phyloP scores from a whole-genome alignment of 2,888 invertebrate species.

The Syritta pipiens region DNA sequence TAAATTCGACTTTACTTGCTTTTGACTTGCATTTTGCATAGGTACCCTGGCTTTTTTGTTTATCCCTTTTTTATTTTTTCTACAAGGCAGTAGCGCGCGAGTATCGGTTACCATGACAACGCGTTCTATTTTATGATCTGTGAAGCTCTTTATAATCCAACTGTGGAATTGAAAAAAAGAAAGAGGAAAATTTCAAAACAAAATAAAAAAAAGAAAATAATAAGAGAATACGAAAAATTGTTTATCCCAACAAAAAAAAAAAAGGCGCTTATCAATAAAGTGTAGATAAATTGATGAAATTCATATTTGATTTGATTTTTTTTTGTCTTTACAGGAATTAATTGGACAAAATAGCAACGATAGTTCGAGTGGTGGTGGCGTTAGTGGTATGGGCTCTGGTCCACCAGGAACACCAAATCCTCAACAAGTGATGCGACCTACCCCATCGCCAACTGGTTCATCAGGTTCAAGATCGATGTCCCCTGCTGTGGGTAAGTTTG shows the following conservation, averaged over 20 bases:
- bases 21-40: no score
- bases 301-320: constrained; percentile 13
- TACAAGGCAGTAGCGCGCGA: no score
- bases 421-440: constrained; percentile 91
- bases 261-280: neutral
- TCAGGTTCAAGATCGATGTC: constrained; percentile 98
- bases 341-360: constrained; percentile 93
- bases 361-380: constrained; percentile 86
- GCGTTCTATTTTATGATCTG: no score
- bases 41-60: no score
- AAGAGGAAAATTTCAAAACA: no score
- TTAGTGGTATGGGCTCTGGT: constrained; percentile 84
- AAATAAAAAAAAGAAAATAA: neutral
- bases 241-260: neutral
- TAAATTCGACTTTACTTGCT: no score
- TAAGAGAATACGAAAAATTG: neutral
- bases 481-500: constrained; percentile 93
- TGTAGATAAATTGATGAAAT: neutral
- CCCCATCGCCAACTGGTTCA: constrained; percentile 95
- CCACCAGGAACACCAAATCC: constrained; percentile 83
- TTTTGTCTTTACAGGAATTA: constrained; percentile 88
- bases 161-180: no score
- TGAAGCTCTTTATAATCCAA: no score
- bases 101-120: neutral
- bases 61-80: no score